Evolutionary conservation across 1,140 invertebrate species (phyloP), one percentile per base, ranked within the genome.

Genomic region (Polypedilum vanderplanki): DNA sequence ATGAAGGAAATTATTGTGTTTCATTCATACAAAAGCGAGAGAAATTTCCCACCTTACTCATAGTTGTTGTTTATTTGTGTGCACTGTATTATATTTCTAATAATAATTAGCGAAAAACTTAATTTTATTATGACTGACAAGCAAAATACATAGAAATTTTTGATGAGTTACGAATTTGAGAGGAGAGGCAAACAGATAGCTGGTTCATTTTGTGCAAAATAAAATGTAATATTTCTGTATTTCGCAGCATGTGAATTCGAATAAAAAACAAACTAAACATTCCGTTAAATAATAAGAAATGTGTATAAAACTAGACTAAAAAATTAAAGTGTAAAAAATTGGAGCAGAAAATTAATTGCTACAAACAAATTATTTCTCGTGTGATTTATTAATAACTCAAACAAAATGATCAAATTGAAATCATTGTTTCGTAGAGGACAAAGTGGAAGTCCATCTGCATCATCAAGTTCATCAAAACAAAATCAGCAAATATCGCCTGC

Each of bases 341-440:
- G 46, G 46, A 57, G 46, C 46, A 57, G 46, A 57, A 57, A 57
- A 4, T 57, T 57, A n/a, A 12, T n/a, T n/a, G 12, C n/a, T 46
- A 46, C 15, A 46, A 46, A 46, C 12, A 57, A 57, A 57, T n/a
- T 12, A 57, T n/a, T 79, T n/a, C n/a, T 57, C n/a, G 81, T 81
- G 84, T 87, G 87, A 85, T n/a, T 57, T 57, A 12, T n/a, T n/a
- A 57, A 12, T 57, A 12, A 57, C 12, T 33, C 12, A 57, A 57
- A n/a, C 46, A 57, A 57, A 57, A 90, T 90, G 89, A 91, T 91
- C 87, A 91, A 91, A 87, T 89, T 91, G 83, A 91, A 91, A 88
- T 91, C 89, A 80, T 87, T 91, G 81, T 91, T 91, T 85, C 89
- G 90, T 85, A 90, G 90, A 88, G 89, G 89, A 80, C 86, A 84